phyloP scores from a whole-genome alignment of 2,888 invertebrate species.

The Drosophila glabriapex region DNA sequence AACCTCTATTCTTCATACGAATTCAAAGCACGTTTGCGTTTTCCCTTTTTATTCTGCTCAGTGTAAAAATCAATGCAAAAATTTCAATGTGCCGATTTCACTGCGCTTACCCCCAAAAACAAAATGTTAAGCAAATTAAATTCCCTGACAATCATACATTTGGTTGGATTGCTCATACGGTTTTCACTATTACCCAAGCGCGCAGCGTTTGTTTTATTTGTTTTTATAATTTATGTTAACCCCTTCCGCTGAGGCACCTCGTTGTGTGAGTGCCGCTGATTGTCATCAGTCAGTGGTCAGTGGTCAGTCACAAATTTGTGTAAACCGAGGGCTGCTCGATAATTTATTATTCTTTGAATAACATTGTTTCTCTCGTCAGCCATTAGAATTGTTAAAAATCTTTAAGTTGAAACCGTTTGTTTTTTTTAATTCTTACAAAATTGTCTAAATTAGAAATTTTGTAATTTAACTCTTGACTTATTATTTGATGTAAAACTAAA shows the following conservation, averaged over 20 bases:
- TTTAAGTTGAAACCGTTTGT: background rate
- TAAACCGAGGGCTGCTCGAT: constrained; percentile 25
- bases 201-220: constrained; percentile 46
- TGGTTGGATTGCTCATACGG: constrained; percentile 29
- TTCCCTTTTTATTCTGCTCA: constrained; percentile 43
- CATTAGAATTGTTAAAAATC: background rate
- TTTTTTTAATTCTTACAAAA: background rate
- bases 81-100: constrained; percentile 54
- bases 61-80: constrained; percentile 58
- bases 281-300: constrained; percentile 40
- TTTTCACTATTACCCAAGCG: constrained; percentile 52
- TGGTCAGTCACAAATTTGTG: constrained; percentile 14
- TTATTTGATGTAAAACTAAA: background rate
- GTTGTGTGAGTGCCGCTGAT: constrained; percentile 32
- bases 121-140: constrained; percentile 23
- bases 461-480: background rate
- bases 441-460: background rate
- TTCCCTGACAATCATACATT: constrained; percentile 2
- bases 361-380: background rate
- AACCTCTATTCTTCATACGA: constrained; percentile 1
- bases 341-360: background rate
- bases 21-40: constrained; percentile 52
- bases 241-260: constrained; percentile 9
- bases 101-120: constrained; percentile 23
- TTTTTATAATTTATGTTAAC: constrained; percentile 55